Evolutionary conservation across 1,140 invertebrate species (phyloP).

Genomic region (Aphis gossypii): DNA sequence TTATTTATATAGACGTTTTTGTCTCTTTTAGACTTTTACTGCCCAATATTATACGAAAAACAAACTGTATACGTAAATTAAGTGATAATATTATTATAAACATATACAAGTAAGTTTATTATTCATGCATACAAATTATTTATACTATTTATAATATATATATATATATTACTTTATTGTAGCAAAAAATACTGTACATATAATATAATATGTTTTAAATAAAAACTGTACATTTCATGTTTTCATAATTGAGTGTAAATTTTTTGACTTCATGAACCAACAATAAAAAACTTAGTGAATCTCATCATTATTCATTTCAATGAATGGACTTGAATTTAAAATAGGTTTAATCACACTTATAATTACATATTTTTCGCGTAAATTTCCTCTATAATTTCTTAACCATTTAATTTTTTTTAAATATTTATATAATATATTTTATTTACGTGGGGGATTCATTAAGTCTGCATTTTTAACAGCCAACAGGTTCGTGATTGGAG

Average conservation of each 20-base stretch:
- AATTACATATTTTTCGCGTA: not conserved
- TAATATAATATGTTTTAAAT: conserved; percentile 50
- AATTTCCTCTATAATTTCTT: not conserved
- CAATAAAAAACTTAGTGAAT: not conserved
- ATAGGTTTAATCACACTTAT: not conserved
- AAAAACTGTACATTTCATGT: conserved; percentile 49
- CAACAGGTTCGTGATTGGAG: not conserved
- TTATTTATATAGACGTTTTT: not conserved
- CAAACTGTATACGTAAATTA: conserved; percentile 54
- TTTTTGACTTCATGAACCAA: not conserved
- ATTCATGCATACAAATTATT: conserved; percentile 4
- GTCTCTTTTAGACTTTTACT: not conserved
- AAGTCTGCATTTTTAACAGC: not conserved
- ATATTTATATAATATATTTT: not conserved
- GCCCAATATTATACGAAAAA: conserved; percentile 2
- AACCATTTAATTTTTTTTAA: not conserved
- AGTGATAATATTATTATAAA: conserved; percentile 50
- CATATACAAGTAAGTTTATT: conserved; percentile 6
- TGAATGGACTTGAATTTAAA: not conserved
- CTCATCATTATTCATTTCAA: not conserved
- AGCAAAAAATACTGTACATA: conserved; percentile 49
- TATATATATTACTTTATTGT: conserved; percentile 42
- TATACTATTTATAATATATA: conserved; percentile 46
- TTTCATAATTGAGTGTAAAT: not conserved
- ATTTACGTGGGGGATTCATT: no score